A percentile compares a stretch with the other conserved stretches of the same genome.
These are phyloP conservation scores for Corythornis cristatus DNA, from an alignment of 2,113 vertebrate genomes.

Conservation along the genomic window DNA sequence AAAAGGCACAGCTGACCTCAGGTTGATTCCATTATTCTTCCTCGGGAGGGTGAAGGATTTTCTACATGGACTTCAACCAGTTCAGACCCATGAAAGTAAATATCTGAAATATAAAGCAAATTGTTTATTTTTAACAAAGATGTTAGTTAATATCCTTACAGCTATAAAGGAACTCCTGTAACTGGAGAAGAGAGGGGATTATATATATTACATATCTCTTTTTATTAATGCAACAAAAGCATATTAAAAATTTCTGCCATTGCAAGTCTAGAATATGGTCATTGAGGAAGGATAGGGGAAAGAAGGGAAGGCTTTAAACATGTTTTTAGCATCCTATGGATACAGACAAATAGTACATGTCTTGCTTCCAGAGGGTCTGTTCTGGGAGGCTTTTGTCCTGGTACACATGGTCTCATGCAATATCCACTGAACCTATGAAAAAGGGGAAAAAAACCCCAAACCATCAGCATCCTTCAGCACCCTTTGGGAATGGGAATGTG, in stretches of 20 bases:
- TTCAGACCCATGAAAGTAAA: background rate
- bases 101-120: background rate
- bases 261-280: background rate
- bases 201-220: background rate
- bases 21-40: background rate
- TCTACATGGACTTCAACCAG: background rate
- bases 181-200: background rate
- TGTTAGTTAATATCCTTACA: background rate
- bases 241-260: constrained; percentile 21
- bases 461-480: accelerated
- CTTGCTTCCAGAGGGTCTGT: background rate
- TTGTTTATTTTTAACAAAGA: background rate
- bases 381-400: background rate
- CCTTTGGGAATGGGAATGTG: accelerated
- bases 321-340: background rate
- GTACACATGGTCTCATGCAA: no score
- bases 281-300: background rate
- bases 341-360: background rate
- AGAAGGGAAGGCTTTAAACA: background rate
- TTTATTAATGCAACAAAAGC: constrained; percentile 33
- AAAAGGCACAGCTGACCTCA: background rate
- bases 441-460: background rate
- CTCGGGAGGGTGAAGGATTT: background rate
- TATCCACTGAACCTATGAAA: background rate
- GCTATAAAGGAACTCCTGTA: background rate